Evolutionary conservation across 1,140 invertebrate genomes (phyloP), one percentile per base, ranked within the genome.

Genomic region (Microplitis demolitor): DNA sequence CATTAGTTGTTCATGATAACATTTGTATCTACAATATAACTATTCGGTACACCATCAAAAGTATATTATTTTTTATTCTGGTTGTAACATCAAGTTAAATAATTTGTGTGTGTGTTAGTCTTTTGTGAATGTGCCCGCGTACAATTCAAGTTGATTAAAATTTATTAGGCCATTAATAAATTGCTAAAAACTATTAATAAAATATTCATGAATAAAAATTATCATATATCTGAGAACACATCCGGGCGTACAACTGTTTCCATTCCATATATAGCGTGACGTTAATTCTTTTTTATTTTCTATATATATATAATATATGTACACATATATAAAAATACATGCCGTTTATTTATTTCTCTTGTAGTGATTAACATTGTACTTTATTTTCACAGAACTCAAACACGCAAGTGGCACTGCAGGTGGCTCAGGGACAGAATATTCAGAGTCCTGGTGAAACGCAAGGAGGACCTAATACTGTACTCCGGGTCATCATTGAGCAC

Each of bases 401-500:
- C 76, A 94, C 94, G 64, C 93, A 96, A 85, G 94, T 94, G 69
- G 94, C 94, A 63, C 82, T 93, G 34, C 94, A 97, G 82, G 94
- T 93, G 6, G 94, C 95, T 3, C 91, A 92, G 76, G 91, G 88
- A 78, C 79, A 92, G 90, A 84, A 91, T 80, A 85, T 91, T 83
- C 78, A 89, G 62, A 84, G 88, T 88, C 83, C 93, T 85, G 89
- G 92, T 34, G 86, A 94, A 72, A 94, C 93, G 9, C 94, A 96
- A 86, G 96, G 96, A 74, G 96, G 96, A 69, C 96, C 95, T 58
- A 98, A 98, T 85, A 98, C 97, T 33, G 97, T 99, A 67, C 92
- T 99, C 53, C 91, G 98, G 71, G 97, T 99, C 62, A 98, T 99
- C 85, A 93, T 99, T 77, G 98, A 99, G 87, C 97, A 99, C 88